Evolutionary conservation across 2,888 invertebrate genomes (phyloP).

Genomic region (Acanthopleura granulata): DNA sequence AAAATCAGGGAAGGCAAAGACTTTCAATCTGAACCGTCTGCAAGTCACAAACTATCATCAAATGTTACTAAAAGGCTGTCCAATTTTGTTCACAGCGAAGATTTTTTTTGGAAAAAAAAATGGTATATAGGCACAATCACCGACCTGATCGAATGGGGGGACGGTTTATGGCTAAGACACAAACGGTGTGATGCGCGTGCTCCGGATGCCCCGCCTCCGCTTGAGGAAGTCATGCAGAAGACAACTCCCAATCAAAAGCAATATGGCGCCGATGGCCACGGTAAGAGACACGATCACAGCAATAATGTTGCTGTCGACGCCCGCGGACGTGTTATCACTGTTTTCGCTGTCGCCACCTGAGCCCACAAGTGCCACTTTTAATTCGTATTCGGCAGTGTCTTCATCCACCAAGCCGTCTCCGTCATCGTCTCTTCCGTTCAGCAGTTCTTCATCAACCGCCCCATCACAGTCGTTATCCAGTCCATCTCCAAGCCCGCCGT

Average conservation of each 20-base stretch:
- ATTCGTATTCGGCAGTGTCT: constrained; percentile 30
- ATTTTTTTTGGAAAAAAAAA: too few species aligned
- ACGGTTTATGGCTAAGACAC: constrained; percentile 31
- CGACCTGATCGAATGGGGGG: too few species aligned
- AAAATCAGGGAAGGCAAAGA: too few species aligned
- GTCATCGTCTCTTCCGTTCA: constrained; percentile 40
- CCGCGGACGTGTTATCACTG: constrained; percentile 22
- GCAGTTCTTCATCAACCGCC: constrained; percentile 39
- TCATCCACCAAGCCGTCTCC: constrained; percentile 40
- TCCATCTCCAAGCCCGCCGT: constrained; percentile 44
- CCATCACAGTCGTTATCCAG: constrained; percentile 53
- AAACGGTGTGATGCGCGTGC: constrained; percentile 43
- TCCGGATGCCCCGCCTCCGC: constrained; percentile 34
- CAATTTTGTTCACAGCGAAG: too few species aligned
- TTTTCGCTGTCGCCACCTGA: constrained; percentile 10
- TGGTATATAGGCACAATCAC: too few species aligned
- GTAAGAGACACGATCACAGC: constrained; percentile 45
- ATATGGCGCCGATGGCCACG: constrained; percentile 40
- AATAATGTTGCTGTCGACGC: constrained; percentile 27
- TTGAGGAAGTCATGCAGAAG: constrained; percentile 37
- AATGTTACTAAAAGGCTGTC: too few species aligned
- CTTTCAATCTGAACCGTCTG: too few species aligned
- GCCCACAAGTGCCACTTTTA: constrained; percentile 2
- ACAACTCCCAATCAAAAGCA: constrained; percentile 38
- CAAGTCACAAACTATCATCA: too few species aligned